Conservation (phyloP, 2,888 invertebrate species). For the Xestobium rufovillosum region DNA sequence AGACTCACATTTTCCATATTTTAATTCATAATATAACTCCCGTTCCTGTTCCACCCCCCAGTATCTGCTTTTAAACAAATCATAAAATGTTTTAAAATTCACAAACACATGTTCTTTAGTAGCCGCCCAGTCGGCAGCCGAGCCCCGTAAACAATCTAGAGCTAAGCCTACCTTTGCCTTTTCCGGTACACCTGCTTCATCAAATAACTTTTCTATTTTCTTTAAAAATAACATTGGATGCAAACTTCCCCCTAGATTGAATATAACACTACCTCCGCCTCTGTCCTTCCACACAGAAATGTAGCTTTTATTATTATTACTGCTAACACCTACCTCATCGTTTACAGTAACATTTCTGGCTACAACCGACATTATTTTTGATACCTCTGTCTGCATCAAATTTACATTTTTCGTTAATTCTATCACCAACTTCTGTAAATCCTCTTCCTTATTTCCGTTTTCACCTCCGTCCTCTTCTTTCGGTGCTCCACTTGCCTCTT, state of each 20-base stretch:
- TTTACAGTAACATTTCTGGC: too few species aligned
- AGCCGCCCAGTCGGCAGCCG: constrained; percentile 13
- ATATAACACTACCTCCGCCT: background rate
- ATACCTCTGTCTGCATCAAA: too few species aligned
- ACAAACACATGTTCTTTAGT: constrained; percentile 8
- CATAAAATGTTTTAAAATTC: too few species aligned
- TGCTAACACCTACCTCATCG: too few species aligned
- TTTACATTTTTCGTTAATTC: too few species aligned
- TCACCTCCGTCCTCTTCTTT: too few species aligned
- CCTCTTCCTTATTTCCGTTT: too few species aligned
- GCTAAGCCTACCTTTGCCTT: constrained; percentile 10
- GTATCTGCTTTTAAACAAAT: constrained; percentile 11
- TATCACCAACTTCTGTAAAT: too few species aligned
- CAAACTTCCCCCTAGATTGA: constrained; percentile 2
- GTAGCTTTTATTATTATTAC: constrained; percentile 22
- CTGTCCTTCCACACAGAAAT: constrained; percentile 6
- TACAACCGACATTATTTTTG: too few species aligned
- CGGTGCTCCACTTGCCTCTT: too few species aligned
- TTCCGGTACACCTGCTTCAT: constrained; percentile 12
- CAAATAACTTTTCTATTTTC: constrained; percentile 9
- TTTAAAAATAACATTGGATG: constrained; percentile 14
- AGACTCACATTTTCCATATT: constrained; percentile 11
- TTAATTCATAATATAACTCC: constrained; percentile 11
- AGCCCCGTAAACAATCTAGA: constrained; percentile 12
- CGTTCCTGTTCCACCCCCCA: constrained; percentile 15